phyloP scores from a whole-genome alignment of 2,113 vertebrate species.

The Plecturocebus donacophilus region DNA sequence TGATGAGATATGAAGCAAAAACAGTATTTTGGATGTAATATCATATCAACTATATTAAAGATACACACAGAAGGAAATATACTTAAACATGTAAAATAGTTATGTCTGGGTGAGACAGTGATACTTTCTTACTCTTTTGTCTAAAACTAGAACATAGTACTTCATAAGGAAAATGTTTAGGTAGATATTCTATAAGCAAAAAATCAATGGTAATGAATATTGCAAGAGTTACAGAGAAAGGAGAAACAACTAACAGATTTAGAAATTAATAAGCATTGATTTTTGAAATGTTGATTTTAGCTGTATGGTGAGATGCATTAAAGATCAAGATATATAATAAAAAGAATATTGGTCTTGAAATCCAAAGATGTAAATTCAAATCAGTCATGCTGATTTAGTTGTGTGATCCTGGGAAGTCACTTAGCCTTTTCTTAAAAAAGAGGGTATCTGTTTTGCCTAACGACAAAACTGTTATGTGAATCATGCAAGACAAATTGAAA shows the following conservation, averaged over 20 bases:
- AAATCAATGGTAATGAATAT: not conserved
- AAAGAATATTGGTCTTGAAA: not conserved
- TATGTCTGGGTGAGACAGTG: not conserved
- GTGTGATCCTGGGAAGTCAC: not conserved
- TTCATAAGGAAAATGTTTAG: not conserved
- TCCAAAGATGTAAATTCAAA: not conserved
- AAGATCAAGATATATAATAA: not conserved
- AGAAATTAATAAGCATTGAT: not conserved
- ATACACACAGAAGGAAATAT: not conserved
- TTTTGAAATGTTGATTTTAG: conserved; percentile 8
- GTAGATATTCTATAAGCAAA: not conserved
- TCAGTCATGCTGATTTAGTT: not conserved
- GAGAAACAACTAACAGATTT: not conserved
- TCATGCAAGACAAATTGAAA: not conserved
- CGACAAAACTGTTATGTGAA: not conserved
- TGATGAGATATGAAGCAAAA: not conserved
- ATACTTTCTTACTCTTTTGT: not conserved
- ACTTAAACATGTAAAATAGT: not conserved
- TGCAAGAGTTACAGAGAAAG: not conserved
- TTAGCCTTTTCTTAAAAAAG: not conserved
- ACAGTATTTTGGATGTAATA: not conserved
- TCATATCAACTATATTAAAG: not conserved
- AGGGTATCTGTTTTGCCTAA: not conserved
- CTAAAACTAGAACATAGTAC: not conserved
- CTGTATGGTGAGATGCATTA: not conserved